Conservation (phyloP, 2,113 vertebrate genomes). For the Macrotus californicus region DNA sequence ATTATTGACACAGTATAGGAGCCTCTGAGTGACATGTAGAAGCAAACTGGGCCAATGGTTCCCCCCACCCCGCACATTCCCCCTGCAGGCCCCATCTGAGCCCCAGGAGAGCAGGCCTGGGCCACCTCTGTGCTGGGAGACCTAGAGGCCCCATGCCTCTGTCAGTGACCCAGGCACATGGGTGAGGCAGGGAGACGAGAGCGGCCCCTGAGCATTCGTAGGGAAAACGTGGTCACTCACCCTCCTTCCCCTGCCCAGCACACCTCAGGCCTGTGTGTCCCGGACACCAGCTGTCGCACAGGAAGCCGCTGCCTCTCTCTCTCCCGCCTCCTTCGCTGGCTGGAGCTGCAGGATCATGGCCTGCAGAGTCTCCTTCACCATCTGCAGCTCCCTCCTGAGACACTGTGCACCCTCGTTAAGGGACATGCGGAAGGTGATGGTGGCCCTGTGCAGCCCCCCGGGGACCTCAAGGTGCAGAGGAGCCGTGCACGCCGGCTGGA, state of each 20-base stretch:
- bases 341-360: slow-evolving; percentile 84
- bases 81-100: slow-evolving; percentile 53
- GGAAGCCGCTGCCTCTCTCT: slow-evolving; percentile 80
- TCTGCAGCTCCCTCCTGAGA: slow-evolving; percentile 88
- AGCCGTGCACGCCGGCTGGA: slow-evolving; percentile 68
- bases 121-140: slow-evolving; percentile 27
- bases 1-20: slow-evolving; percentile 42
- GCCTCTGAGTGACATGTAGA: slow-evolving; percentile 42
- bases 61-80: slow-evolving; percentile 9
- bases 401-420: slow-evolving; percentile 87
- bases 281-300: slow-evolving; percentile 84
- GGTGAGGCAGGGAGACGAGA: slow-evolving; percentile 29
- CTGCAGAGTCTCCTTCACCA: slow-evolving; percentile 84
- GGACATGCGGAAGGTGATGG: slow-evolving; percentile 80
- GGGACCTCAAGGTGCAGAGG: too few relatives aligned
- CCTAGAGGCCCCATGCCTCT: slow-evolving; percentile 51
- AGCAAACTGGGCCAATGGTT: slow-evolving; percentile 40
- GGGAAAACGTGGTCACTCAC: slow-evolving; percentile 9
- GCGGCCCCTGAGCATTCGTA: slow-evolving; percentile 46
- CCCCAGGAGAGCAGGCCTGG: background rate
- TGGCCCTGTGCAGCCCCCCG: slow-evolving; percentile 61
- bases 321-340: slow-evolving; percentile 81
- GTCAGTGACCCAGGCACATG: slow-evolving; percentile 63
- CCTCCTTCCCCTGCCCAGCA: slow-evolving; percentile 61
- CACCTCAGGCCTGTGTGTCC: slow-evolving; percentile 78